These are phyloP conservation scores for Bombus sylvicola DNA, from an alignment of 1,140 invertebrate species.

Conservation along the genomic window DNA sequence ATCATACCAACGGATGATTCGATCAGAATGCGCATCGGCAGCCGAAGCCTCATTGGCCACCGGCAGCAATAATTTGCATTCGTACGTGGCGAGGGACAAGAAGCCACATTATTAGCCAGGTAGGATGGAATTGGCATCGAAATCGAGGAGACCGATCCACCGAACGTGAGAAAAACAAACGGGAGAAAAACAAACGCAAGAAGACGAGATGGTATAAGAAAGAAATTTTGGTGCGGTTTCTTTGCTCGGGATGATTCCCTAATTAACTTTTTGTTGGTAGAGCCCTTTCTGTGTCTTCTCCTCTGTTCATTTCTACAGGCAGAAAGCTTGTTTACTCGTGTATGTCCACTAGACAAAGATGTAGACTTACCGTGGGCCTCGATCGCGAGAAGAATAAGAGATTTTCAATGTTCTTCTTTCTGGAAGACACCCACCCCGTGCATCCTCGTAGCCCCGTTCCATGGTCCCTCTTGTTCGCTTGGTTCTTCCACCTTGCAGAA, in stretches of 20 bases:
- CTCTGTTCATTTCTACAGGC: conserved; percentile 44
- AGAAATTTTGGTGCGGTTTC: conserved; percentile 67
- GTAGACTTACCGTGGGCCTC: neutral
- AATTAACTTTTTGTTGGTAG: conserved; percentile 75
- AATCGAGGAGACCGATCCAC: conserved; percentile 52
- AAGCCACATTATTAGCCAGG: conserved; percentile 76
- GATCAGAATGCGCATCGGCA: conserved; percentile 51
- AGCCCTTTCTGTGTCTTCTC: conserved; percentile 39
- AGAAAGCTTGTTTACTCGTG: conserved; percentile 36
- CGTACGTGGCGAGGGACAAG: conserved; percentile 70
- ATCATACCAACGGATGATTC: neutral
- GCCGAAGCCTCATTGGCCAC: conserved; percentile 74
- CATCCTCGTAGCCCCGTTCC: neutral
- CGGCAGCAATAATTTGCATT: conserved; percentile 79
- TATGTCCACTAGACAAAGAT: conserved; percentile 18
- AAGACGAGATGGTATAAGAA: conserved; percentile 27
- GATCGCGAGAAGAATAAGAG: conserved; percentile 42
- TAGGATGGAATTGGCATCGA: conserved; percentile 71
- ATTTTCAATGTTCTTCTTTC: conserved; percentile 1
- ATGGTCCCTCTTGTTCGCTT: conserved; percentile 3
- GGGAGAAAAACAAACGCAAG: neutral
- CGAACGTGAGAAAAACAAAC: neutral
- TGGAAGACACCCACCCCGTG: neutral
- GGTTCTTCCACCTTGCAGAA: conserved; percentile 45
- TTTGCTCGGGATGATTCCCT: conserved; percentile 72